phyloP scores from a whole-genome alignment of 1,140 invertebrate genomes.

The Tetramorium alpestre region DNA sequence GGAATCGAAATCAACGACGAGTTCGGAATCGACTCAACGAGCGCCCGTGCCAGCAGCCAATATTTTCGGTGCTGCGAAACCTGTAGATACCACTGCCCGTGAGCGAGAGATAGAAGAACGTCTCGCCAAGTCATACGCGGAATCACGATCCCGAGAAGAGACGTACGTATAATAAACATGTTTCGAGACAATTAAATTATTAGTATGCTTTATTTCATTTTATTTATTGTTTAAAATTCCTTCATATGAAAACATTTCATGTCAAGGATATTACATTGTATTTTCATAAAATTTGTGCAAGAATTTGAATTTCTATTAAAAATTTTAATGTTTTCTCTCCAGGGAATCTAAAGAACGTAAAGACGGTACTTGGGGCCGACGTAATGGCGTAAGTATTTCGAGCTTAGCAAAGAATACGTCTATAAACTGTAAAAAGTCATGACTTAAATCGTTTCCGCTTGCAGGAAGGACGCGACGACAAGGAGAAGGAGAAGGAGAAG shows the following conservation, averaged over 20 bases:
- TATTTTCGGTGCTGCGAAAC: slow-evolving; percentile 96
- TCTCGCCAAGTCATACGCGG: slow-evolving; percentile 86
- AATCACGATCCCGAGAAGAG: slow-evolving; percentile 79
- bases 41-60: slow-evolving; percentile 87
- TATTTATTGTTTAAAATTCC: not conserved
- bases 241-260: not conserved
- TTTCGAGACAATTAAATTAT: not conserved
- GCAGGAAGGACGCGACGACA: slow-evolving; percentile 80
- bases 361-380: slow-evolving; percentile 76
- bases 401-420: slow-evolving; percentile 1
- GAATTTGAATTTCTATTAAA: not conserved
- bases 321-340: slow-evolving; percentile 21
- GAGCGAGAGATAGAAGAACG: slow-evolving; percentile 92
- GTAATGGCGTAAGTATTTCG: slow-evolving; percentile 79
- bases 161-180: slow-evolving; percentile 63
- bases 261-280: not conserved
- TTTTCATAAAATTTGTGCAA: not conserved
- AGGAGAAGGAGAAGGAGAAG: slow-evolving; percentile 57
- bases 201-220: not conserved
- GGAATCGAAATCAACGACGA: slow-evolving; percentile 38
- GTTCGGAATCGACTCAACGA: slow-evolving; percentile 38
- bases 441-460: slow-evolving; percentile 18
- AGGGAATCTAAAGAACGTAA: slow-evolving; percentile 78
- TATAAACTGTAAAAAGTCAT: not conserved
- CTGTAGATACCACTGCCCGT: slow-evolving; percentile 95